Conservation (phyloP, 2,797 vertebrate species). For the Tokudaia tokunoshimensis region DNA sequence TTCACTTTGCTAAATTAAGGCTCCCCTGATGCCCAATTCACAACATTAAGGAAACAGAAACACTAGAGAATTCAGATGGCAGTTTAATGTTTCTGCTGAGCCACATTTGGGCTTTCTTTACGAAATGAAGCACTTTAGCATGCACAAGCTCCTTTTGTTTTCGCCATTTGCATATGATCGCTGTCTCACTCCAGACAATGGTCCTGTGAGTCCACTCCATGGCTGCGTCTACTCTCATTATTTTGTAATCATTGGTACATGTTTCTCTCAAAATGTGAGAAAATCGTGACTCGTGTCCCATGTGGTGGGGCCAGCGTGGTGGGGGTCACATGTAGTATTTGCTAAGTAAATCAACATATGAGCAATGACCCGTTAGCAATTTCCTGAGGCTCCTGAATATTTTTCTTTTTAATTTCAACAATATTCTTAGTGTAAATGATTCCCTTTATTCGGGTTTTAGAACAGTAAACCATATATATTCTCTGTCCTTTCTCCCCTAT, state of each 20-base stretch:
- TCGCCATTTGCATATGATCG: background rate
- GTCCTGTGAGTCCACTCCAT: background rate
- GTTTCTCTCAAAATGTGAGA: background rate
- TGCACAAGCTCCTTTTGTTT: background rate
- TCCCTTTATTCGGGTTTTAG: background rate
- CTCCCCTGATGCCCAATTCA: background rate
- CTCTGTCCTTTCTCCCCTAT: background rate
- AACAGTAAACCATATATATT: conserved; percentile 27
- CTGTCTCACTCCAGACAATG: background rate
- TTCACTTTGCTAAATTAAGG: background rate
- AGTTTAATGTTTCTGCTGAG: background rate
- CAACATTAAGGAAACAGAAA: background rate
- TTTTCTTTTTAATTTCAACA: background rate
- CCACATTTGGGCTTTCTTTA: background rate
- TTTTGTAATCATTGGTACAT: background rate
- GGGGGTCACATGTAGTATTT: background rate
- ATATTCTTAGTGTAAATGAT: background rate
- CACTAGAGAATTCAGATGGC: background rate
- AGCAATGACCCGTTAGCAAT: background rate
- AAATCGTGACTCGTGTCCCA: background rate
- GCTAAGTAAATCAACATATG: background rate
- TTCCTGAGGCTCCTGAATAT: background rate
- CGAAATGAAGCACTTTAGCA: background rate
- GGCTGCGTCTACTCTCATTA: background rate
- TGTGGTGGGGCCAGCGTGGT: background rate